Evolutionary conservation across 2,797 vertebrate species (phyloP), one percentile per base, ranked within the genome.

Genomic region (Ispidina lecontei): DNA sequence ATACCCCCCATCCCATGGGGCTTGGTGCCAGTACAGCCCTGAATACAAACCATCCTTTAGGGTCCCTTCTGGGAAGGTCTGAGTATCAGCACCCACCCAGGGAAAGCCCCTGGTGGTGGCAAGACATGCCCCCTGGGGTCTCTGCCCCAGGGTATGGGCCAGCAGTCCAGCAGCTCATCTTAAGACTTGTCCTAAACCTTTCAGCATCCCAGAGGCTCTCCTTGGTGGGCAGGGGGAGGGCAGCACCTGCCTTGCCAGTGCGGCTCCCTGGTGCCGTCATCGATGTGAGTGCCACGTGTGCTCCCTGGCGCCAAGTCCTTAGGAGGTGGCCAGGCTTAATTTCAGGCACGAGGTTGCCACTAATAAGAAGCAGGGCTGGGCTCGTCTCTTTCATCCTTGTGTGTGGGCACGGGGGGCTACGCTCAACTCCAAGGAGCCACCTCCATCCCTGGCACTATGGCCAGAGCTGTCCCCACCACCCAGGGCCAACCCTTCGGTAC

Each of bases 281-380:
- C 0, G 0, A 12, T 0, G 31, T 2, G 14, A 55, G 1, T 23
- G 68, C 68, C 70, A 44, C 0, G 0, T 9, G 2, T 13, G 23
- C 52, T 49, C 33, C 37, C 41, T 5, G 6, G 19, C 1, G 0
- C 64, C 0, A 2, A 58, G 79, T 46, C 35, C 46, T 52, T 4
- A 1, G 1, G 46, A 71, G 49, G 39, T 7, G 14, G 21, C 25
- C 9, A 4, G n/a, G 47, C 65, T 51, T 88, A 51, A 92, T 69
- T 81, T 14, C 51, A 72, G 71, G 10, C 5, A 2, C 0, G 0
- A 44, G n/a, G 37, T 29, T 68, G 62, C 23, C 10, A 12, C 71
- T 90, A 59, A 92, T 91, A 72, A 91, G 60, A 35, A 56, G 39
- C 41, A 37, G 55, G 62, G 35, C 33, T 64, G 63, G 31, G 65